Evolutionary conservation across 2,113 vertebrate genomes (phyloP).

Genomic region (Passer domesticus): DNA sequence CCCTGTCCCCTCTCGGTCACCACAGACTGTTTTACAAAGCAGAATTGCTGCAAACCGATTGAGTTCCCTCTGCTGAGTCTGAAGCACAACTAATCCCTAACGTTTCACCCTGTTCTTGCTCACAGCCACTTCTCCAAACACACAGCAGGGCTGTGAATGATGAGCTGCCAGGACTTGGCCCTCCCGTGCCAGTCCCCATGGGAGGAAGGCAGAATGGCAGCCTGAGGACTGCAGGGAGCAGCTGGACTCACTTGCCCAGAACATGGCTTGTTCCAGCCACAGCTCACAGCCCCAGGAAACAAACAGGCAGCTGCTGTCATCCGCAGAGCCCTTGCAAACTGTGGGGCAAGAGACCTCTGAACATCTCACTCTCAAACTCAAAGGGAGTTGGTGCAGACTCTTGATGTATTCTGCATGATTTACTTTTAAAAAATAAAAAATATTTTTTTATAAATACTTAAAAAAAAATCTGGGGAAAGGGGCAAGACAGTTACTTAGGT

Average conservation of each 20-base stretch:
- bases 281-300: not conserved
- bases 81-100: not conserved
- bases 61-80: not conserved
- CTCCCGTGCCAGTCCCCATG: accelerated
- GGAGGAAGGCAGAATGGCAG: not conserved
- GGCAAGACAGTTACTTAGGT: not conserved
- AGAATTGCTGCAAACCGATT: not conserved
- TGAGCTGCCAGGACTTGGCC: not conserved
- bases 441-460: no score
- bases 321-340: accelerated
- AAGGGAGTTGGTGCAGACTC: not conserved
- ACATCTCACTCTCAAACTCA: not conserved
- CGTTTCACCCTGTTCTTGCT: not conserved
- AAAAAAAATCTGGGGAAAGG: not conserved
- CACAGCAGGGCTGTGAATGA: not conserved
- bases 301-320: not conserved
- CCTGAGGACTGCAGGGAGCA: not conserved
- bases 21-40: not conserved
- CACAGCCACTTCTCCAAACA: not conserved
- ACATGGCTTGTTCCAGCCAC: not conserved
- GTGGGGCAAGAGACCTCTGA: not conserved
- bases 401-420: not conserved
- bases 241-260: not conserved
- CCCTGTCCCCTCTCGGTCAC: not conserved
- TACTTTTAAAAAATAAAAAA: not conserved